These are phyloP conservation scores for Papilio xuthus DNA, from an alignment of 1,140 invertebrate genomes.

Conservation along the genomic window DNA sequence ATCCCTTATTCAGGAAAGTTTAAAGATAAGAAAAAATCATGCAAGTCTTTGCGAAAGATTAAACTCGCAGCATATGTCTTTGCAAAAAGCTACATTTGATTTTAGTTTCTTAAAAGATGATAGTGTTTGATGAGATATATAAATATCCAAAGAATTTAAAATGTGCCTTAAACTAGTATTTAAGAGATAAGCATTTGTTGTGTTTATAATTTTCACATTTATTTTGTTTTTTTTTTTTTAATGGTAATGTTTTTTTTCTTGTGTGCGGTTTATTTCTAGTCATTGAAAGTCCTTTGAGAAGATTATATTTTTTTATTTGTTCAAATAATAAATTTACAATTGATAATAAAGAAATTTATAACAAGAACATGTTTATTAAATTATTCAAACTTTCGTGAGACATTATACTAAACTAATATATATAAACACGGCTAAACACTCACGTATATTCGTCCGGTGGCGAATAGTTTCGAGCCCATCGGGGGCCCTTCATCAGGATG, in stretches of 20 bases:
- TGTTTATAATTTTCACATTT: slow-evolving; percentile 6
- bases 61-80: slow-evolving; percentile 58
- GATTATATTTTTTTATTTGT: slow-evolving; percentile 37
- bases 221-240: slow-evolving; percentile 19
- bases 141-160: slow-evolving; percentile 38
- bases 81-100: slow-evolving; percentile 61
- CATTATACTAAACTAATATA: too few species aligned
- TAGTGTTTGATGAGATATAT: slow-evolving; percentile 28
- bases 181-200: slow-evolving; percentile 23
- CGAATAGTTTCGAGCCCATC: too few species aligned
- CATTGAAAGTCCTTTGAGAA: slow-evolving; percentile 20
- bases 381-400: too few species aligned
- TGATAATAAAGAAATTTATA: slow-evolving; percentile 4
- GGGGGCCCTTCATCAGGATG: too few species aligned
- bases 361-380: neutral
- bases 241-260: slow-evolving; percentile 14
- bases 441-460: too few species aligned
- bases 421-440: too few species aligned
- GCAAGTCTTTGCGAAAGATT: slow-evolving; percentile 62
- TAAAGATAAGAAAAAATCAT: slow-evolving; percentile 67
- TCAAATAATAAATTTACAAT: slow-evolving; percentile 4
- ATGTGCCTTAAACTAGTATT: slow-evolving; percentile 38
- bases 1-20: slow-evolving; percentile 71
- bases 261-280: slow-evolving; percentile 30
- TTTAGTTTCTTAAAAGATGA: slow-evolving; percentile 68